phyloP scores from a whole-genome alignment of 2,888 invertebrate species.

The Drosophila conformis region DNA sequence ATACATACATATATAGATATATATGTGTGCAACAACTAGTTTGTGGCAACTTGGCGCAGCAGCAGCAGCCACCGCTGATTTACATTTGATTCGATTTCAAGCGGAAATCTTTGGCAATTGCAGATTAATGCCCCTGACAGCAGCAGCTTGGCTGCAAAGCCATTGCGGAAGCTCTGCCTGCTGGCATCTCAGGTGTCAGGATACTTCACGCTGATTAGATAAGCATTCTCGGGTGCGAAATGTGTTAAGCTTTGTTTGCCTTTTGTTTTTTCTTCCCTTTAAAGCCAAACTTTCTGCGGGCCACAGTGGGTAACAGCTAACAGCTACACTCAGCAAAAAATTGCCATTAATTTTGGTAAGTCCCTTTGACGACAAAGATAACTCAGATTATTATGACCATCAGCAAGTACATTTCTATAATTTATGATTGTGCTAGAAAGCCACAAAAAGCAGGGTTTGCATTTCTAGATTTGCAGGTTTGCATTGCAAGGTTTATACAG shows the following conservation, averaged over 20 bases:
- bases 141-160: conserved; percentile 34
- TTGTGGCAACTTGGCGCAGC: conserved; percentile 58
- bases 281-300: conserved; percentile 72
- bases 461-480: not conserved
- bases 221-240: conserved; percentile 78
- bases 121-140: conserved; percentile 84
- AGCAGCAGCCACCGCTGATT: conserved; percentile 53
- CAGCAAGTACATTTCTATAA: not conserved
- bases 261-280: conserved; percentile 66
- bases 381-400: not conserved
- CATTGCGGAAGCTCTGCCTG: conserved; percentile 35
- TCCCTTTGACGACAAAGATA: not conserved
- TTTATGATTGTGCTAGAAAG: not conserved
- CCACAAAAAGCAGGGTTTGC: not conserved
- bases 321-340: not conserved
- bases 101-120: conserved; percentile 83
- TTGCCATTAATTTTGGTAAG: not conserved
- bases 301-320: conserved; percentile 38
- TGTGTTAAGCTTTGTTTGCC: conserved; percentile 80
- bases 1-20: not conserved
- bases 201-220: conserved; percentile 83
- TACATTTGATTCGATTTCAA: conserved; percentile 78
- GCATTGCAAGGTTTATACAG: too few species aligned
- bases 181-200: conserved; percentile 82
- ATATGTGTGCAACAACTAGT: conserved; percentile 79